Conservation (phyloP, 2,888 invertebrate genomes). For the Sialis lutaria region DNA sequence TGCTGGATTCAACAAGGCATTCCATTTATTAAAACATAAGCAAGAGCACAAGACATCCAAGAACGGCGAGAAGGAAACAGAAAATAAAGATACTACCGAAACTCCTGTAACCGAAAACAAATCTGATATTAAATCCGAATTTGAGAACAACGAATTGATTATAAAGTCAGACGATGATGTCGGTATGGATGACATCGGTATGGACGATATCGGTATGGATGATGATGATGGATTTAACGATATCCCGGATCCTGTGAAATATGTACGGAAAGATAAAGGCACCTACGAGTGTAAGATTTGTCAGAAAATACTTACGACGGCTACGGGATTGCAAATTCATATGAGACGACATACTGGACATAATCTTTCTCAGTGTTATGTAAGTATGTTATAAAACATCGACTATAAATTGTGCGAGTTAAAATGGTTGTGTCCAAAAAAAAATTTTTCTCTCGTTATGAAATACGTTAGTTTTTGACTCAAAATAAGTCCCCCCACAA, state of each 20-base stretch:
- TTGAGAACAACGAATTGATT: not conserved
- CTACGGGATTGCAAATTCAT: constrained; percentile 27
- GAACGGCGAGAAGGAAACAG: not conserved
- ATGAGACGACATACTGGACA: constrained; percentile 46
- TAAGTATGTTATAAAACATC: constrained; percentile 9
- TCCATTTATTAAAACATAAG: constrained; percentile 14
- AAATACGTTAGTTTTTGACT: too few relatives aligned
- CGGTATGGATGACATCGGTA: not conserved
- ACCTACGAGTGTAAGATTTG: constrained; percentile 18
- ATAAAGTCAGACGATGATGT: constrained; percentile 1
- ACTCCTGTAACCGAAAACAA: not conserved
- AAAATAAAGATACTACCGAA: not conserved
- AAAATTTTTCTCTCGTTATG: too few relatives aligned
- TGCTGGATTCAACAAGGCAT: constrained; percentile 14
- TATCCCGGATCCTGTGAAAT: not conserved
- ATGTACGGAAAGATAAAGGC: too few relatives aligned
- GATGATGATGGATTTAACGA: constrained; percentile 10
- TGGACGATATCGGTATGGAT: constrained; percentile 10
- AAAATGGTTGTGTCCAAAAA: too few relatives aligned
- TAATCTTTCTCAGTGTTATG: constrained; percentile 17
- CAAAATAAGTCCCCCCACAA: too few relatives aligned
- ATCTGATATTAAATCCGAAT: not conserved
- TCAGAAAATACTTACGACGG: constrained; percentile 17
- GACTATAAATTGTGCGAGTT: too few relatives aligned
- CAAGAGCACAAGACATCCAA: constrained; percentile 12